Conservation (phyloP, 2,797 vertebrate genomes). For the Cyprinella venusta region DNA sequence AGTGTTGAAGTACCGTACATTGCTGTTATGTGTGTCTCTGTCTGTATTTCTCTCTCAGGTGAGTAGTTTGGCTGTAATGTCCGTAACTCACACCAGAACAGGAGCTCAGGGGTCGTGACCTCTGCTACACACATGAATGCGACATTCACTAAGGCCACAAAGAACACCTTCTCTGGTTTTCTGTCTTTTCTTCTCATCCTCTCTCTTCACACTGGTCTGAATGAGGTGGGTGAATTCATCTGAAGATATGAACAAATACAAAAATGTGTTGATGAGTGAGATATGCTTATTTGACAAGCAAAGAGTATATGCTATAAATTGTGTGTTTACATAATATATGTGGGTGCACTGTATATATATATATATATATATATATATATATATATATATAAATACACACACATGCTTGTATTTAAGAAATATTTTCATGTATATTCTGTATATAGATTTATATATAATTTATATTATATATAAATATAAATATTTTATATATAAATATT, state of each 20-base stretch:
- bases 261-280: neutral
- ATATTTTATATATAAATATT: no score
- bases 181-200: neutral
- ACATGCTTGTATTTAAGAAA: no score
- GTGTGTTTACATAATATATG: no score
- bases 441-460: no score
- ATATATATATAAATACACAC: no score
- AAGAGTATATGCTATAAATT: neutral
- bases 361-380: no score
- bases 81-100: constrained; percentile 36
- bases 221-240: neutral
- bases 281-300: neutral
- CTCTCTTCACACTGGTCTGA: constrained; percentile 21
- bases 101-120: constrained; percentile 49
- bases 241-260: neutral
- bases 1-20: neutral
- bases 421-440: no score
- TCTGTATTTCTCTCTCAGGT: constrained; percentile 21
- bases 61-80: constrained; percentile 31
- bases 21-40: neutral
- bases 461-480: no score
- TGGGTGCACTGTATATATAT: no score
- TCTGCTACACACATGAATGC: constrained; percentile 44
- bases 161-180: constrained; percentile 44
- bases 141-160: constrained; percentile 57